Base-by-base conservation (phyloP, 2,888 invertebrate species). In the Cepaea hortensis region DNA sequence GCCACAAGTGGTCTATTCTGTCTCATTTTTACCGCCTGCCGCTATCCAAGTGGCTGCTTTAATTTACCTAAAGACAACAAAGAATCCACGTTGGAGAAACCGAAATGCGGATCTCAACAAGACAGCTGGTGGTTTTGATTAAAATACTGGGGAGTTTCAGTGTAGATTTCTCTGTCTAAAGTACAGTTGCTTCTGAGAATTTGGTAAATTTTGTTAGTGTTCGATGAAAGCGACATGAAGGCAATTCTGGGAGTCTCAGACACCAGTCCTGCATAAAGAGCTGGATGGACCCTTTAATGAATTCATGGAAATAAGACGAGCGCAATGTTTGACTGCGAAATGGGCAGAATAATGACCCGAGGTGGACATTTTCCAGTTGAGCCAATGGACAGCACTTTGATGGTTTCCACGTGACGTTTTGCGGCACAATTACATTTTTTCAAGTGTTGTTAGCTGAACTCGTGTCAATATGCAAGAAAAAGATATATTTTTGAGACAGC, bases 111-210 rank as follows among this genome's bases (percentile, higher is more conserved):
- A 70, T 72, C 82, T 72, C 20, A 35, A 73, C 82, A 72, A 23
- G 82, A 82, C 82, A 82, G 82, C 50, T 55, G 50, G 82, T 82
- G 82, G 23, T 15, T 82, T 82, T 82, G 73, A 82, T 82, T 82
- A 70, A 82, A 82, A 82, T 70, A 70, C 82, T 73, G 73, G n/a
- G 46, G 72, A 15, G 13, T 55, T 3, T 9, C 23, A 6, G 35
- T 48, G 35, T 70, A 55, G 55, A 72, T 70, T 55, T 82, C 61
- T 48, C 15, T 61, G n/a, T 15, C 35, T 23, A 50, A 77, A 73
- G 48, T 65, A 55, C 50, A 73, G 48, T 73, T 65, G 46, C 3
- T 65, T 83, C 13, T 7, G 76, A 68, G 76, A 84, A 84, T 46
- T 84, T 20, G 35, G 84, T 75, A 83, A 75, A 83, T 65, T 76